Conservation (phyloP, 1,140 invertebrate species). For the Trichogramma pretiosum region DNA sequence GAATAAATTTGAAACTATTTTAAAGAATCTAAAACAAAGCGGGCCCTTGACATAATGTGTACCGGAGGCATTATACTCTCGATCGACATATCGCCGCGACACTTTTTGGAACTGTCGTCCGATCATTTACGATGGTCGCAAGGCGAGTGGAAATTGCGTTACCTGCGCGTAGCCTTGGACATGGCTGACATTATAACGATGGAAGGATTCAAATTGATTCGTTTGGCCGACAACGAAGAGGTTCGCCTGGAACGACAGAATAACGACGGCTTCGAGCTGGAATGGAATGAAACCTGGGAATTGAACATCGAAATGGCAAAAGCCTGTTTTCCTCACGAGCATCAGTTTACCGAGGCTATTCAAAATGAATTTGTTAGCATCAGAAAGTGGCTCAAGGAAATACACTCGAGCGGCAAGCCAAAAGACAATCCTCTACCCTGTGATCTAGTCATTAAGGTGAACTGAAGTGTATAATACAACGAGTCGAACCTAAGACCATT, state of each 20-base stretch:
- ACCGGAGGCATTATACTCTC: slow-evolving; percentile 35
- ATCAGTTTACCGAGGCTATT: slow-evolving; percentile 86
- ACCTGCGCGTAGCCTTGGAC: slow-evolving; percentile 53
- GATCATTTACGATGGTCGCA: slow-evolving; percentile 39
- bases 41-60: slow-evolving; percentile 35
- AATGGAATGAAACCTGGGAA: slow-evolving; percentile 65
- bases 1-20: not conserved
- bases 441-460: slow-evolving; percentile 80
- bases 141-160: slow-evolving; percentile 38
- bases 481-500: not conserved
- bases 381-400: slow-evolving; percentile 85
- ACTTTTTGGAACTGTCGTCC: slow-evolving; percentile 38
- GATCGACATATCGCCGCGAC: slow-evolving; percentile 38
- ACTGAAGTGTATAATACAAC: too few species aligned
- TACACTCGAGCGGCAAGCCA: slow-evolving; percentile 34
- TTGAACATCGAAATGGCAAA: slow-evolving; percentile 62
- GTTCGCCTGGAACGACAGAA: slow-evolving; percentile 61
- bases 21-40: slow-evolving; percentile 20
- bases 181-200: slow-evolving; percentile 66
- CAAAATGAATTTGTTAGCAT: slow-evolving; percentile 84
- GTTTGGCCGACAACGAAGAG: slow-evolving; percentile 50
- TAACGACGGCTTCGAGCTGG: slow-evolving; percentile 59
- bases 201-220: slow-evolving; percentile 57
- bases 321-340: slow-evolving; percentile 83
- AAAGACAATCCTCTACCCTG: slow-evolving; percentile 61